Base-by-base conservation (phyloP, 1,140 invertebrate genomes). In the Goniozus legneri region DNA sequence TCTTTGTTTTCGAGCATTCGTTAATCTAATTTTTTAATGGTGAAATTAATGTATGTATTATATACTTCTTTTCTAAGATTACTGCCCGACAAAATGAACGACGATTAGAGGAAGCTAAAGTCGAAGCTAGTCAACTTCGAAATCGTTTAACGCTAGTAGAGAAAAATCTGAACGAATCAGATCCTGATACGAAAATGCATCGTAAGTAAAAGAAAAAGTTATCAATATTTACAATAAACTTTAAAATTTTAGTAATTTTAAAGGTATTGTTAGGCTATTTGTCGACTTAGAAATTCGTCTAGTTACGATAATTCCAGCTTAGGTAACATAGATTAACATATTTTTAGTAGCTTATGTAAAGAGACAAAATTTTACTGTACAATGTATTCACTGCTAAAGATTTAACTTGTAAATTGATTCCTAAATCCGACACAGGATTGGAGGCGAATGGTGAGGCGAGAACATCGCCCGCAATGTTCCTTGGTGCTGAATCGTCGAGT, bases 61-160 rank as follows among this genome's bases (percentile, higher is more conserved):
- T 15, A 22, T 21, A 7, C 8, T 21, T 39, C 6, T n/a, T n/a
- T 43, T 7, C 46, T 19, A 31, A 80, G 78, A 77, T 91, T 14
- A 77, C 82, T 36, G 83, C 85, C 7, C 77, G 88, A 38, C 85
- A 88, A 62, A 82, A 84, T 21, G 84, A 88, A 62, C 77, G 88
- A 19, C 84, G 84, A 51, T 79, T 88, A 20, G 88, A 90, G 66
- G 89, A 91, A 64, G 78, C 83, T 3, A 81, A 84, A 59, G 81
- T 83, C 32, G 88, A 90, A 70, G 82, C 87, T 1, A 79, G 85
- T 16, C 82, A 86, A 50, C 72, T 90, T 50, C 77, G 88, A 35
- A 82, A 87, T 59, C 80, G 86, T 54, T 72, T 91, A 18, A 87
- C 86, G 2, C 58, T 82, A 12, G 61, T 76, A 13, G 80, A 82